A percentile compares a stretch with the other conserved stretches of the same genome.
phyloP scores from a whole-genome alignment of 2,797 vertebrate species.

The Sebastes hubbsi region DNA sequence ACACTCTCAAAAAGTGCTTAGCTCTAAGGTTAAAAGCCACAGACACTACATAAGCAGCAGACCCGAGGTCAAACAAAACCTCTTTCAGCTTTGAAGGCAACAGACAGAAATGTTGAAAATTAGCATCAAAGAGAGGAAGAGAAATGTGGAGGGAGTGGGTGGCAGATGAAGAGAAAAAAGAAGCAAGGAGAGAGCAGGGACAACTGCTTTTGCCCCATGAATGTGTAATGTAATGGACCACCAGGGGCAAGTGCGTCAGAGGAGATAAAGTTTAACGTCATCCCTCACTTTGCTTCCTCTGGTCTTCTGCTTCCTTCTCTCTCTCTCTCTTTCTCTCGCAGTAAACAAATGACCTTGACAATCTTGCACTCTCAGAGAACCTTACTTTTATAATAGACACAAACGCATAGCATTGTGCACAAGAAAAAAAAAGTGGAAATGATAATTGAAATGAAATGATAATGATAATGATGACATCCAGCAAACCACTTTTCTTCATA shows the following conservation, averaged over 20 bases:
- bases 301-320: conserved; percentile 6
- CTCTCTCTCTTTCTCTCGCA: not conserved
- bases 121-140: not conserved
- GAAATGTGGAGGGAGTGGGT: not conserved
- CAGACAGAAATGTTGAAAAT: not conserved
- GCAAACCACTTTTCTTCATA: conserved; percentile 8
- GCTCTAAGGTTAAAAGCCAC: conserved; percentile 1
- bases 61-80: conserved; percentile 1
- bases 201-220: conserved; percentile 27
- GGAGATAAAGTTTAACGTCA: conserved; percentile 49
- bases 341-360: conserved; percentile 32
- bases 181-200: conserved; percentile 1
- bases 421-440: not conserved
- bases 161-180: not conserved
- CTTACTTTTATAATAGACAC: not conserved
- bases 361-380: not conserved
- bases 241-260: conserved; percentile 49
- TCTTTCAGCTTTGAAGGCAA: conserved; percentile 18
- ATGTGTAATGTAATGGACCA: conserved; percentile 41
- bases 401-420: not conserved
- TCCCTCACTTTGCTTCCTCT: conserved; percentile 3
- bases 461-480: conserved; percentile 3
- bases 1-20: not conserved
- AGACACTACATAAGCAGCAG: not conserved
- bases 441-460: no score